phyloP scores from a whole-genome alignment of 2,113 vertebrate genomes.

The Casuarius casuarius region DNA sequence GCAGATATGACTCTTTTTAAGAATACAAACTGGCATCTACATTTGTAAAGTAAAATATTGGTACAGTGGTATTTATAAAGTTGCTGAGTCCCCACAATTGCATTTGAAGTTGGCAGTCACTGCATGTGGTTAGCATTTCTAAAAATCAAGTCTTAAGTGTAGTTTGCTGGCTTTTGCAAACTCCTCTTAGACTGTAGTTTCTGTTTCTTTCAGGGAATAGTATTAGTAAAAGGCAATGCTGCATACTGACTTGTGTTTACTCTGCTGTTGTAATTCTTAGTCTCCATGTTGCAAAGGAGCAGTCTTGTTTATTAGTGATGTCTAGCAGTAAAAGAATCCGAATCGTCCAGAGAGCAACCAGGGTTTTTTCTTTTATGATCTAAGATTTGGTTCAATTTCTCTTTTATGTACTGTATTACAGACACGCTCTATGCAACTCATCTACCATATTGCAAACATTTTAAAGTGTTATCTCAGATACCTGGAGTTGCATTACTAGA shows the following conservation, averaged over 20 bases:
- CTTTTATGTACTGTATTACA: background rate
- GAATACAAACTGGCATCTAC: background rate
- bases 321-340: constrained; percentile 34
- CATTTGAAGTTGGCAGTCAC: background rate
- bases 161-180: constrained; percentile 25
- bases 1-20: background rate
- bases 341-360: background rate
- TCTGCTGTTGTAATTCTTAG: constrained; percentile 34
- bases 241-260: constrained; percentile 39
- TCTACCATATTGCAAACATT: background rate
- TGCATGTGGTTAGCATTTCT: background rate
- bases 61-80: background rate
- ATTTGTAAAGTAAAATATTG: background rate
- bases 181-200: constrained; percentile 18
- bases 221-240: constrained; percentile 28
- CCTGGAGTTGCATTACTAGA: background rate
- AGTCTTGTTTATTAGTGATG: constrained; percentile 27
- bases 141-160: background rate
- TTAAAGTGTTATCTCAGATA: background rate
- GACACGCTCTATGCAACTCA: background rate
- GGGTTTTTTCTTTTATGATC: background rate
- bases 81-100: background rate
- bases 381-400: background rate
- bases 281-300: constrained; percentile 50
- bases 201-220: constrained; percentile 45